Evolutionary conservation across 2,888 invertebrate species (phyloP), one percentile per base, ranked within the genome.

Genomic region (Poecilus cupreus): DNA sequence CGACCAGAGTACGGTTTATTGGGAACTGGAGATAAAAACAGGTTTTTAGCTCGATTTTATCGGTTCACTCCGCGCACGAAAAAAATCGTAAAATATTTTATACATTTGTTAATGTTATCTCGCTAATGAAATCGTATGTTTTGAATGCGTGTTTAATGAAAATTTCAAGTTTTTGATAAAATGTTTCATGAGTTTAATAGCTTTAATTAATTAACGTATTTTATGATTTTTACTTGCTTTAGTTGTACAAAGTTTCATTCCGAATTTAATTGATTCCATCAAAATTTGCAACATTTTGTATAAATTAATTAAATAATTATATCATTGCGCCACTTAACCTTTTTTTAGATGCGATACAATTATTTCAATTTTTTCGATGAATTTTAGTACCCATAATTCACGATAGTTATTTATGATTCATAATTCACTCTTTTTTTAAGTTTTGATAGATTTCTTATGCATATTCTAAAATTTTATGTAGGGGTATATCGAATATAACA

Each of bases 1-100:
- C 13, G 43, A 11, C 5, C 43, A 3, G 13, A 43, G n/a, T 10
- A n/a, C 43, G 11, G 43, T 43, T 43, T n/a, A 11, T 13, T n/a
- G 43, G n/a, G 32, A 32, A 32, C 6, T 32, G 32, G 13, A 43
- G 43, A 43, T 43, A 11, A 43, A 43, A 43, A 43, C 43, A 1
- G 43, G 43, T 43, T 43, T 43, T n/a, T 11, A 13, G 3, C 13
- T 43, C 43, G 13, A 43, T 11, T 43, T 43, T 43, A 43, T 43
- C 43, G 8, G n/a, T n/a, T 43, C 43, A 32, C 32, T 32, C 8
- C 32, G 8, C 6, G 8, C 32, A 3, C 8, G 32, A 32, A 32
- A 72, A 49, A 74, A 49, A 74, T 26, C 74, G 74, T 74, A 20
- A 74, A 74, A 74, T 74, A 74, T 74, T 22, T 74, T 51, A 72